Evolutionary conservation across 2,113 vertebrate species (phyloP).

Genomic region (Lanius ludovicianus): DNA sequence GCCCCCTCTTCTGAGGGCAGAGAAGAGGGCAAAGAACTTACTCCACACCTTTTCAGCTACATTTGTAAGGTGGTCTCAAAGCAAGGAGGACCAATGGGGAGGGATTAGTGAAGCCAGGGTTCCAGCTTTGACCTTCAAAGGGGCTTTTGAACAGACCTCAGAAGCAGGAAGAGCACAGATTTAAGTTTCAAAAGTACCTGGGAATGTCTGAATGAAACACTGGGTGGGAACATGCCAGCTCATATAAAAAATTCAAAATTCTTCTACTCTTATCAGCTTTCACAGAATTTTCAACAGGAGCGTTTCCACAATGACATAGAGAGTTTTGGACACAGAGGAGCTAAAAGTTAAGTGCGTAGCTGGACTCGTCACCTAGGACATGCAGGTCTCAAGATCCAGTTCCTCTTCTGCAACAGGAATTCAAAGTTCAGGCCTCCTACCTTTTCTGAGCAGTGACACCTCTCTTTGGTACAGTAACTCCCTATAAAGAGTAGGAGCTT

Average conservation of each 20-base stretch:
- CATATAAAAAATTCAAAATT: not conserved
- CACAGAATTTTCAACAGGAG: not conserved
- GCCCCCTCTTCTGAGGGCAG: not conserved
- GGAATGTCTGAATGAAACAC: not conserved
- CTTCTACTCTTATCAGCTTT: not conserved
- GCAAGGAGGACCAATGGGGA: not conserved
- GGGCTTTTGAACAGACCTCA: not conserved
- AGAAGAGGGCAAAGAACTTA: conserved; percentile 31
- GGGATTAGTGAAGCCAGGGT: not conserved
- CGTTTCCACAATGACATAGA: not conserved
- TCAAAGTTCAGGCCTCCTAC: not conserved
- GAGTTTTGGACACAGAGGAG: not conserved
- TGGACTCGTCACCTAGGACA: not conserved
- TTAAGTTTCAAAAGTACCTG: not conserved
- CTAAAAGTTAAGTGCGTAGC: not conserved
- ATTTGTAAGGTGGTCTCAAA: not conserved
- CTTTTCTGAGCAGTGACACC: not conserved
- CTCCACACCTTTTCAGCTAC: conserved; percentile 31
- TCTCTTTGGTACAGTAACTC: not conserved
- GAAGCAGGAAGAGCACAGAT: not conserved
- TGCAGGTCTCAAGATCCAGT: not conserved
- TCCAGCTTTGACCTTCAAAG: conserved; percentile 24
- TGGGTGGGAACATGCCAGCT: not conserved
- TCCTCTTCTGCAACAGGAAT: not conserved
- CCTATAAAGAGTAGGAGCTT: not conserved